A percentile compares a stretch with the other conserved stretches of the same genome.
Evolutionary conservation across 1,140 invertebrate species (phyloP).

Genomic region (Ectropis grisescens): DNA sequence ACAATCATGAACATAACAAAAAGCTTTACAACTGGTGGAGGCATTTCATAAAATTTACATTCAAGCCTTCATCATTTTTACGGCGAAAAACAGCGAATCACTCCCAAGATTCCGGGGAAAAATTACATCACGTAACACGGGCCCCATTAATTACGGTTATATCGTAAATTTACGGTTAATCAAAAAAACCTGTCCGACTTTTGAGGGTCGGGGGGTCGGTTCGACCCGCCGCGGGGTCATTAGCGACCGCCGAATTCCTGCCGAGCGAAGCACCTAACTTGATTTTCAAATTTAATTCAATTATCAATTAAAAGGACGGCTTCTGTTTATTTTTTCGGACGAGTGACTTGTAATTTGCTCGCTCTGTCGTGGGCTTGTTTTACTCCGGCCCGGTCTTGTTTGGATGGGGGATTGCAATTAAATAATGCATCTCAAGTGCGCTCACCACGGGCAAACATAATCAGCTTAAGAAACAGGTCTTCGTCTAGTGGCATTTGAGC

Average conservation of each 20-base stretch:
- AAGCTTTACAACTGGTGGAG: no score
- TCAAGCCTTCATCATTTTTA: no score
- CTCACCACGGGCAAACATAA: no score
- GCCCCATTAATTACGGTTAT: slow-evolving; percentile 36
- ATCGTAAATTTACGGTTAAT: slow-evolving; percentile 38
- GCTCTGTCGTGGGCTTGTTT: slow-evolving; percentile 22
- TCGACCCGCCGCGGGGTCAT: slow-evolving; percentile 26
- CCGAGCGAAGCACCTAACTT: slow-evolving; percentile 27
- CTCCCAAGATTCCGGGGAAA: slow-evolving; percentile 18
- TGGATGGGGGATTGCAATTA: no score
- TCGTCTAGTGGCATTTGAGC: no score
- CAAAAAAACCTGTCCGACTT: slow-evolving; percentile 39
- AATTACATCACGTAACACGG: slow-evolving; percentile 18
- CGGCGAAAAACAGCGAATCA: slow-evolving; percentile 15
- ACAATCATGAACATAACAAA: no score
- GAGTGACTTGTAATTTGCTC: slow-evolving; percentile 29
- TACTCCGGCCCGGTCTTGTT: no score
- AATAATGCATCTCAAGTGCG: no score
- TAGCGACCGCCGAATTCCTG: slow-evolving; percentile 30
- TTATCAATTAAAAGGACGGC: slow-evolving; percentile 51
- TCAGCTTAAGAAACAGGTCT: no score
- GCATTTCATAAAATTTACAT: no score
- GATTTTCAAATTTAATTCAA: slow-evolving; percentile 56
- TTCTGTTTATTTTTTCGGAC: slow-evolving; percentile 36
- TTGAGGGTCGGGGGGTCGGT: slow-evolving; percentile 13